phyloP scores from a whole-genome alignment of 2,888 invertebrate genomes.

The Priocnemis perturbator region DNA sequence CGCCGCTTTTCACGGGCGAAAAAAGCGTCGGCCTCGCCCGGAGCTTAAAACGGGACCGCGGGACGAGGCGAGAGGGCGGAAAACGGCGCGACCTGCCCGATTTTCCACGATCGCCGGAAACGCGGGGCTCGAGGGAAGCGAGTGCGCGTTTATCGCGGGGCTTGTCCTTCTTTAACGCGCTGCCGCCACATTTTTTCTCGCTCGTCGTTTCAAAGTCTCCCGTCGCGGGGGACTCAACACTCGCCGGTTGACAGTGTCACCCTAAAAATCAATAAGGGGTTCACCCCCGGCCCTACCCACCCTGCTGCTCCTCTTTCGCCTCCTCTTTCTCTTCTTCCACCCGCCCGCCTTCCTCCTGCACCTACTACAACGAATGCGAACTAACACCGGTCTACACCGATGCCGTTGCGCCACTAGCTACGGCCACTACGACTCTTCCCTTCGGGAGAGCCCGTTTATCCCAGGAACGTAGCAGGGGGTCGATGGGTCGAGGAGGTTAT shows the following conservation, averaged over 20 bases:
- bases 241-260: conserved; percentile 81
- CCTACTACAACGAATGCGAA: conserved; percentile 39
- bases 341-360: conserved; percentile 32
- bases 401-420: not conserved
- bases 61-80: conserved; percentile 13
- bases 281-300: conserved; percentile 76
- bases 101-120: not conserved
- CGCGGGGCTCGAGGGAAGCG: too few relatives aligned
- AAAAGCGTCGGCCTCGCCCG: conserved; percentile 1
- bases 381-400: not conserved
- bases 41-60: conserved; percentile 39
- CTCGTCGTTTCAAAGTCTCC: conserved; percentile 76
- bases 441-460: conserved; percentile 36
- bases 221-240: conserved; percentile 76
- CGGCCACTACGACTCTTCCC: not conserved
- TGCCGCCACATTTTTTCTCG: conserved; percentile 73
- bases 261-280: conserved; percentile 82
- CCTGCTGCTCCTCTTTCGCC: conserved; percentile 57
- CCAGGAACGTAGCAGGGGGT: conserved; percentile 59
- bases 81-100: too few relatives aligned
- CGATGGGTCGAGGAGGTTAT: conserved; percentile 56
- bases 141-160: too few relatives aligned
- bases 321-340: conserved; percentile 62
- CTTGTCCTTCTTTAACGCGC: conserved; percentile 24
- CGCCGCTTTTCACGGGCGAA: conserved; percentile 62